Base-by-base conservation (phyloP, 2,113 vertebrate species). In the Myotis brandtii region DNA sequence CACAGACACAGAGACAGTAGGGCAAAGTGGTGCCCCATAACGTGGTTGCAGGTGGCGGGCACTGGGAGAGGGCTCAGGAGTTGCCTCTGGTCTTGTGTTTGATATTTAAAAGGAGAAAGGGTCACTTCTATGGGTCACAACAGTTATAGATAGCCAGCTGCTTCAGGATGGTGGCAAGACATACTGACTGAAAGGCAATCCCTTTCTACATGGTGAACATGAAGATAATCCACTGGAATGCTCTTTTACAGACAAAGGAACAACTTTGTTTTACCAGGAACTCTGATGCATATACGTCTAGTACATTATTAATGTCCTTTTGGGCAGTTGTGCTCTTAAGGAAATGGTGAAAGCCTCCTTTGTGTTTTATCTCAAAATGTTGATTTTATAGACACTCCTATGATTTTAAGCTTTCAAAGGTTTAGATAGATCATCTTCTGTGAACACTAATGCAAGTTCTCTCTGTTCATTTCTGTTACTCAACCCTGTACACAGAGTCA, bases 41-140 rank as follows among this genome's bases (percentile, higher is more conserved):
- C 6, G 30, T 4, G 23, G n/a, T 40, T 0, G 1, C 18, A n/a
- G 8, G 8, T 21, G 18, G 18, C 5, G 21, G 27, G 12, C 52
- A 32, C 17, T 76, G 21, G 54, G 54, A 34, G 17, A 32, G 37
- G 46, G n/a, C 4, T 37, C n/a, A 25, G 20, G 12, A n/a, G 52
- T 20, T 59, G 37, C 27, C 5, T 76, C 56, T 75, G 25, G 4
- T 34, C 43, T 62, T 64, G 5, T 46, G 27, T 43, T 88, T 88
- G 54, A 76, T 21, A 27, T 48, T 48, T 34, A 64, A 50, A 76
- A 70, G 21, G 21, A 48, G 32, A 77, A 77, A 88, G 43, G 14
- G 11, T 76, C 23, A 64, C 27, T 62, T 75, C 37, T 64, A 6
- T 59, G 8, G 3, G 20, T 25, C 21, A n/a, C 6, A 2, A 62